These are phyloP conservation scores for Zosterops lateralis DNA, from an alignment of 2,113 vertebrate genomes.

Conservation along the genomic window DNA sequence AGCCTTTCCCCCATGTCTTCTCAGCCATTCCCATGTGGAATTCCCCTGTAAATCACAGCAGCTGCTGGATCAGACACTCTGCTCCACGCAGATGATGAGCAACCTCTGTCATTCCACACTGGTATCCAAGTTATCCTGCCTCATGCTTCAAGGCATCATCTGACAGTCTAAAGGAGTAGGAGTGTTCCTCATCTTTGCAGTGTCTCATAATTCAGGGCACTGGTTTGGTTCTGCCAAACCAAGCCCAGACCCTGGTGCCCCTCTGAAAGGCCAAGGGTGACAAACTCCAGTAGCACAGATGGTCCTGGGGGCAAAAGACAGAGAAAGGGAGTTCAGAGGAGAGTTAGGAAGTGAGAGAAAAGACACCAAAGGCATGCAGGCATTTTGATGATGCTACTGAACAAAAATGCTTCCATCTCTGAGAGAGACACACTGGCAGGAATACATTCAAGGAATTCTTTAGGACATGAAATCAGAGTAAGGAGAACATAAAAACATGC, in stretches of 20 bases:
- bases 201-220: background rate
- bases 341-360: background rate
- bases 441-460: background rate
- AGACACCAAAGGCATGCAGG: background rate
- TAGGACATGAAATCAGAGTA: background rate
- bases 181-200: background rate
- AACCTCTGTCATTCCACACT: background rate
- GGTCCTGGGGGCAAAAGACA: background rate
- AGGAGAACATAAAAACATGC: background rate
- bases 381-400: background rate
- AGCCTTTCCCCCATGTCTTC: background rate
- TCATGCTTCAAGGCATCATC: background rate
- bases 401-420: background rate
- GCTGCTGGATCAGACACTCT: background rate
- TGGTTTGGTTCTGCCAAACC: background rate
- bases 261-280: background rate
- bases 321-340: background rate
- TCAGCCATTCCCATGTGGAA: background rate
- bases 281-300: background rate
- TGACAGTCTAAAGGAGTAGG: background rate
- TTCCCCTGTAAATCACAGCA: background rate
- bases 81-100: background rate
- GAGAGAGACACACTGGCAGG: background rate
- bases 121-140: background rate
- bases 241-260: background rate